A percentile compares a stretch with the other conserved stretches of the same genome.
Conservation (phyloP, 2,797 vertebrate species). For the Alectoris magna region DNA sequence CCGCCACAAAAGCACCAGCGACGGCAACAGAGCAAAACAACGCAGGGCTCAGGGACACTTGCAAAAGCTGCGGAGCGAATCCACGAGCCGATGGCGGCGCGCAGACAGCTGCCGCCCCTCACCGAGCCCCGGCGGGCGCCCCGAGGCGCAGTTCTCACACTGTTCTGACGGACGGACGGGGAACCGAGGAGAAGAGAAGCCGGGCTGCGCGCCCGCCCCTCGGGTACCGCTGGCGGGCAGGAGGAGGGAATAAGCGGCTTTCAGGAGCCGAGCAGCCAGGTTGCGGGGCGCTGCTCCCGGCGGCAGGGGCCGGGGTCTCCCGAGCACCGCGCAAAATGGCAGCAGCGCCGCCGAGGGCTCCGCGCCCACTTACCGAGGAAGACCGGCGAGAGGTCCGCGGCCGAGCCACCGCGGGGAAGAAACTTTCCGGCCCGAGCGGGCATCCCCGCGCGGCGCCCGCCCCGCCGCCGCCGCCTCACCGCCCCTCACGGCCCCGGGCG, state of each 20-base stretch:
- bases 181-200: neutral
- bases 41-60: neutral
- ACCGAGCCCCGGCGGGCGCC: neutral
- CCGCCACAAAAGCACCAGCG: neutral
- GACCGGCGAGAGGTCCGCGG: constrained; percentile 27
- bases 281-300: neutral
- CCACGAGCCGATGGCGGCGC: neutral
- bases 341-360: constrained; percentile 20
- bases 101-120: too few relatives aligned
- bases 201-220: neutral
- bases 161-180: neutral
- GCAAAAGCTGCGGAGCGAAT: neutral
- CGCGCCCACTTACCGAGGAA: constrained; percentile 72
- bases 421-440: constrained; percentile 77
- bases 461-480: constrained; percentile 36
- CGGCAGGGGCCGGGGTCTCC: neutral
- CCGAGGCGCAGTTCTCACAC: neutral
- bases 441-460: constrained; percentile 56
- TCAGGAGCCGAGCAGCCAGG: too few relatives aligned
- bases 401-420: constrained; percentile 71
- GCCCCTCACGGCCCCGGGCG: constrained; percentile 24
- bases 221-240: neutral
- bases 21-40: neutral
- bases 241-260: too few relatives aligned
- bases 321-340: constrained; percentile 60